Percentiles rank a stretch among this genome's conserved stretches.
Evolutionary conservation across 2,888 invertebrate species (phyloP).

Genomic region (Andrena trimmerana): DNA sequence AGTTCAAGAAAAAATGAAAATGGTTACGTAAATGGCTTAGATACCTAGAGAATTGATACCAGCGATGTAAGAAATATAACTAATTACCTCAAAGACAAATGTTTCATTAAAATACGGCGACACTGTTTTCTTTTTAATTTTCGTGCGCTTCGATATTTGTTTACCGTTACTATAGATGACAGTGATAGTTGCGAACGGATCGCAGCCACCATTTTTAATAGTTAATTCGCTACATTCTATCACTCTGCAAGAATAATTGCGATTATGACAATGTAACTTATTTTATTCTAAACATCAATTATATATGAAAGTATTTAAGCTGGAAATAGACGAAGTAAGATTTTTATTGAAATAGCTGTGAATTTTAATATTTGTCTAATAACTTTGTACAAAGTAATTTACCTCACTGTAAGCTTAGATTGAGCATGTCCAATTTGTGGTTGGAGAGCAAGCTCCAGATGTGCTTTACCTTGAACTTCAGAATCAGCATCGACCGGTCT

Average conservation of each 20-base stretch:
- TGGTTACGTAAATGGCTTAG: not conserved
- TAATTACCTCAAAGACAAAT: constrained; percentile 90
- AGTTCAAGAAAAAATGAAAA: not conserved
- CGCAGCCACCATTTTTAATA: constrained; percentile 95
- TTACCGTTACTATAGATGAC: constrained; percentile 93
- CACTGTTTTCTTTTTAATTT: constrained; percentile 95
- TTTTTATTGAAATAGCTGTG: not conserved
- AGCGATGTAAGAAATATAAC: not conserved
- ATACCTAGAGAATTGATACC: not conserved
- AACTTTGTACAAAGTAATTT: constrained; percentile 43
- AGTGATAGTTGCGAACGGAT: constrained; percentile 94
- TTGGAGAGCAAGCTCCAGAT: constrained; percentile 89
- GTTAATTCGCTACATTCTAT: constrained; percentile 95
- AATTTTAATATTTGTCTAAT: not conserved
- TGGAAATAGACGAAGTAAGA: not conserved
- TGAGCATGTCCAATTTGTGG: constrained; percentile 85
- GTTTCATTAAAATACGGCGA: constrained; percentile 96
- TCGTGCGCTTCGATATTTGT: constrained; percentile 92
- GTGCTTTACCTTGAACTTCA: constrained; percentile 96
- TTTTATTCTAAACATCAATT: not conserved
- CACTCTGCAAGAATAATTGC: constrained; percentile 86
- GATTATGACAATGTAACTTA: not conserved
- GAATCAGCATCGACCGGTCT: constrained; percentile 95
- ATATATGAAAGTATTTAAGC: too few species aligned
- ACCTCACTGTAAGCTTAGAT: constrained; percentile 85